Percentiles rank a stretch among this genome's conserved stretches.
phyloP scores from a whole-genome alignment of 1,140 invertebrate species.

The Neuroterus valhalla region DNA sequence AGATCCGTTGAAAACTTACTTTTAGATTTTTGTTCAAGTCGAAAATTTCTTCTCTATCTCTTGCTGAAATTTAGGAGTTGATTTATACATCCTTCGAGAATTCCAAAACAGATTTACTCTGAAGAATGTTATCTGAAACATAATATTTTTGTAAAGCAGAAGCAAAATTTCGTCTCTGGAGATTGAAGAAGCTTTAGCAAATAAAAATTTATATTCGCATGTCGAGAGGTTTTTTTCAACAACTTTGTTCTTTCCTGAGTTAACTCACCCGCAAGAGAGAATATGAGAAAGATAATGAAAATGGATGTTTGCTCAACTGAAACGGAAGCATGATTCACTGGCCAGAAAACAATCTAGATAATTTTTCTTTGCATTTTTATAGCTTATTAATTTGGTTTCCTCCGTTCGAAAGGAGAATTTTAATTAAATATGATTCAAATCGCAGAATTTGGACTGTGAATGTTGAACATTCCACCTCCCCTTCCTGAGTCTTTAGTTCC shows the following conservation, averaged over 20 bases:
- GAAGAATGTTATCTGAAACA: background rate
- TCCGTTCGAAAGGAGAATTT: too few species aligned
- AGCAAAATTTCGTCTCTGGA: too few species aligned
- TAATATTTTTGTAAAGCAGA: too few species aligned
- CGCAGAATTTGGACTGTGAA: too few species aligned
- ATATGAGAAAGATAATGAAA: conserved; percentile 14
- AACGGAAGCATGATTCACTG: background rate
- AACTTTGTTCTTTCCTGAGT: conserved; percentile 1
- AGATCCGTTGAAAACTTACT: conserved; percentile 2
- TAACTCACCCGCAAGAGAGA: conserved; percentile 16
- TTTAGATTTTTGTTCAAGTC: background rate
- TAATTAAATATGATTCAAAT: too few species aligned
- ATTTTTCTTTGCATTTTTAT: too few species aligned
- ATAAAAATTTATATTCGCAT: conserved; percentile 5
- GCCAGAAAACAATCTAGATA: background rate
- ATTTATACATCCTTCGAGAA: background rate
- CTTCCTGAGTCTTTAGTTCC: too few species aligned
- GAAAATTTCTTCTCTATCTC: background rate
- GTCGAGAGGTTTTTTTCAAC: conserved; percentile 1
- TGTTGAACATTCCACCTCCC: too few species aligned
- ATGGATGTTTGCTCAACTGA: conserved; percentile 2
- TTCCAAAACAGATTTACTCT: background rate
- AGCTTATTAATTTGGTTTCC: too few species aligned
- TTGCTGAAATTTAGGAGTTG: background rate
- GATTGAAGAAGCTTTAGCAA: too few species aligned